Evolutionary conservation across 1,140 invertebrate species (phyloP).

Genomic region (Ostrea denselamellosa): DNA sequence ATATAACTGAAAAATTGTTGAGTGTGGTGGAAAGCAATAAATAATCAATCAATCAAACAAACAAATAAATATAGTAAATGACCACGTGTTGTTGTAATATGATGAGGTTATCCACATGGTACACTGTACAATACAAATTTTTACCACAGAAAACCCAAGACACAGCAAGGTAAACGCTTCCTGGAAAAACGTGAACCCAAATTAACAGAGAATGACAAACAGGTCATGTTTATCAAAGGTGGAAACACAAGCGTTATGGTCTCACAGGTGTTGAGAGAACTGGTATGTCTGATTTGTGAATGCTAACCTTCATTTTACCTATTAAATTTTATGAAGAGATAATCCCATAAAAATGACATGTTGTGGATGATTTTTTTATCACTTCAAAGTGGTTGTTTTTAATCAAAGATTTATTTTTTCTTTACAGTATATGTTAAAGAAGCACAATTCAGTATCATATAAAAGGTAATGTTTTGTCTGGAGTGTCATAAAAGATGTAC

Average conservation of each 20-base stretch:
- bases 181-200: slow-evolving; percentile 91
- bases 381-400: neutral
- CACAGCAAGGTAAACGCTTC: slow-evolving; percentile 91
- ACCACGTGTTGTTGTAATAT: too few relatives aligned
- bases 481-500: neutral
- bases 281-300: slow-evolving; percentile 81
- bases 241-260: slow-evolving; percentile 89
- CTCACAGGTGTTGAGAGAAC: slow-evolving; percentile 90
- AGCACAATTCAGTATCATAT: slow-evolving; percentile 88
- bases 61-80: too few relatives aligned
- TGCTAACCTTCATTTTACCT: too few relatives aligned
- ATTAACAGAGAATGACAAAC: slow-evolving; percentile 92
- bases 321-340: too few relatives aligned
- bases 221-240: slow-evolving; percentile 91
- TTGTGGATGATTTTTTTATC: neutral
- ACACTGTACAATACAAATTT: too few relatives aligned
- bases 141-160: slow-evolving; percentile 87
- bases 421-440: slow-evolving; percentile 88
- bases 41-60: too few relatives aligned
- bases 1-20: too few relatives aligned
- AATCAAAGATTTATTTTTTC: slow-evolving; percentile 61
- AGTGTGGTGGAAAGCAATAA: too few relatives aligned
- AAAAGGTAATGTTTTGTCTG: slow-evolving; percentile 79
- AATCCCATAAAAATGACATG: neutral
- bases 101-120: too few relatives aligned